A percentile compares a stretch with the other conserved stretches of the same genome.
These are phyloP conservation scores for Heliopora coerulea DNA, from an alignment of 92 coral and sea anemone species.

Conservation along the genomic window DNA sequence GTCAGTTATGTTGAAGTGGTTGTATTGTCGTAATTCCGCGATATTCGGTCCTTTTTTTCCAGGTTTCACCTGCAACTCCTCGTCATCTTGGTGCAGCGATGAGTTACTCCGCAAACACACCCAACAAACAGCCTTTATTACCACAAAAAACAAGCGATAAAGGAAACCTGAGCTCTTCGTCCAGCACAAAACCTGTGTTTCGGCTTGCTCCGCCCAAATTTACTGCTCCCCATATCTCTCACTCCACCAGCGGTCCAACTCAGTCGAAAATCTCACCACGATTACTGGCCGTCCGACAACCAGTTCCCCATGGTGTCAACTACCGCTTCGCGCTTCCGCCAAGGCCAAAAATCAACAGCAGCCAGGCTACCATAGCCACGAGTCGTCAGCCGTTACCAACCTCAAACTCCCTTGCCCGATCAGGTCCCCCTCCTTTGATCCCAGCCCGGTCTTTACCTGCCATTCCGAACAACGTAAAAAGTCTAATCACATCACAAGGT, in stretches of 20 bases:
- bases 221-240: background rate
- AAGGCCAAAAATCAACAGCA: background rate
- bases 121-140: constrained; percentile 12
- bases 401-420: constrained; percentile 4
- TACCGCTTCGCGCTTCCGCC: background rate
- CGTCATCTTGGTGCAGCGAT: constrained; percentile 31
- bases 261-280: background rate
- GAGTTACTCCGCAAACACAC: background rate
- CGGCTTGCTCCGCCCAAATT: constrained; percentile 33
- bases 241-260: background rate
- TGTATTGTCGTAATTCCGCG: background rate
- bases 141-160: background rate
- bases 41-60: too few species aligned
- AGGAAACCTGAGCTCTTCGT: background rate
- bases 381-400: constrained; percentile 15
- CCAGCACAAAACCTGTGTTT: background rate
- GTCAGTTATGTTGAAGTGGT: background rate
- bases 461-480: background rate
- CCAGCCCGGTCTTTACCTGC: constrained; percentile 36
- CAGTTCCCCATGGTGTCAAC: background rate
- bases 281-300: constrained; percentile 12
- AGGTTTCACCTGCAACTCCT: constrained; percentile 35
- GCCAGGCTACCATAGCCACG: background rate
- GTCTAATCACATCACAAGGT: background rate
- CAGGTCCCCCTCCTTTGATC: constrained; percentile 36